Evolutionary conservation across 2,888 invertebrate species (phyloP).

Genomic region (Conomelus anceps): DNA sequence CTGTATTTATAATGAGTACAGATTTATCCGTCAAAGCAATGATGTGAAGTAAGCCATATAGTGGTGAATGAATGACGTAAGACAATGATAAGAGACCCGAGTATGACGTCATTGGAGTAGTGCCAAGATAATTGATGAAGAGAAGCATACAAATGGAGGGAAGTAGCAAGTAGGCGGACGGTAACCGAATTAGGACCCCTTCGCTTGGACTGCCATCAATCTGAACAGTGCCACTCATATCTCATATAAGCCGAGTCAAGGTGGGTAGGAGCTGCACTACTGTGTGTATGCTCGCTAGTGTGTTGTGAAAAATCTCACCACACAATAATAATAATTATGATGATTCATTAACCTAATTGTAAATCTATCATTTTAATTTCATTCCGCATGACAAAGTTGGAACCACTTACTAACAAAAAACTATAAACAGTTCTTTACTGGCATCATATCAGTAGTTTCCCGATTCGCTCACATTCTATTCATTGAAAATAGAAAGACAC

Average conservation of each 20-base stretch:
- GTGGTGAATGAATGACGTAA: neutral
- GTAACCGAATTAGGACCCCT: constrained; percentile 9
- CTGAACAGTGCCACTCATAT: neutral
- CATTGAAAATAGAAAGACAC: too few species aligned
- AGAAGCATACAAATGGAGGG: constrained; percentile 8
- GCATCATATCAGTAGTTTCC: too few species aligned
- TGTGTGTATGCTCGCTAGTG: neutral
- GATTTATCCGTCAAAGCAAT: neutral
- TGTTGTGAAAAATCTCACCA: neutral
- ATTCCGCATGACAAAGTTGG: neutral
- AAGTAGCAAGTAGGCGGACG: constrained; percentile 3
- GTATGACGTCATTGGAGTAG: neutral
- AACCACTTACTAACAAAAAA: too few species aligned
- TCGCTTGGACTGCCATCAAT: constrained; percentile 8
- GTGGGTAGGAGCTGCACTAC: neutral
- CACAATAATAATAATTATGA: neutral
- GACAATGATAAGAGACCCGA: neutral
- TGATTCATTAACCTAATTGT: neutral
- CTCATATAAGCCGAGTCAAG: neutral
- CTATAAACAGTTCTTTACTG: too few species aligned
- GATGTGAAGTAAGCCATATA: neutral
- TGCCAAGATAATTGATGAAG: constrained; percentile 4
- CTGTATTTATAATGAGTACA: neutral
- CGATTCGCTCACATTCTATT: too few species aligned
- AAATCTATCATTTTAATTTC: neutral